phyloP scores from a whole-genome alignment of 2,888 invertebrate species.

The Nomada goodeniana region DNA sequence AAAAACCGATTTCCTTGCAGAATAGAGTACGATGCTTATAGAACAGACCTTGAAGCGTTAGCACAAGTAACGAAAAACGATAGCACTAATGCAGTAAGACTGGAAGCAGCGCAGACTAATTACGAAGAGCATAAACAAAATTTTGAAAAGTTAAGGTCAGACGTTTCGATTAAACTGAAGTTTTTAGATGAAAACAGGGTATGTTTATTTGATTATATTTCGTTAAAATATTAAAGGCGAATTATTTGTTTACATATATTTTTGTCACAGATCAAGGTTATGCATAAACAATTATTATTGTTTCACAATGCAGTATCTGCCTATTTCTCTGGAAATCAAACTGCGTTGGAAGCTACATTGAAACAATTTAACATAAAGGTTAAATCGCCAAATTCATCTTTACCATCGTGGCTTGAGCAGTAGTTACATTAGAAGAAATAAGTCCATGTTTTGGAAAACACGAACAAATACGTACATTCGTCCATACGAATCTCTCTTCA shows the following conservation, averaged over 20 bases:
- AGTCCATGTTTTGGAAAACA: conserved; percentile 37
- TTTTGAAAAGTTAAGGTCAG: conserved; percentile 96
- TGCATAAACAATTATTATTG: conserved; percentile 98
- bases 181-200: conserved; percentile 99
- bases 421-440: conserved; percentile 80
- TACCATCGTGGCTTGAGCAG: conserved; percentile 93
- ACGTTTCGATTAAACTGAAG: conserved; percentile 97
- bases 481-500: conserved; percentile 48
- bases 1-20: conserved; percentile 84
- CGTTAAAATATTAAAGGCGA: not conserved
- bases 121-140: conserved; percentile 94
- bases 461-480: conserved; percentile 51
- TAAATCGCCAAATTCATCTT: conserved; percentile 91
- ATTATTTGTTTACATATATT: not conserved
- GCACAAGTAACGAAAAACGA: conserved; percentile 87
- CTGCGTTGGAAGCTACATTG: conserved; percentile 95
- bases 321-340: conserved; percentile 98
- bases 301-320: conserved; percentile 99
- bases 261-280: conserved; percentile 93
- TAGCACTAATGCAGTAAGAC: conserved; percentile 86
- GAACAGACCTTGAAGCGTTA: conserved; percentile 95
- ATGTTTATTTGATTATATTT: conserved; percentile 49
- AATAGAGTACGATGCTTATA: conserved; percentile 99
- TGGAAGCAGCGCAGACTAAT: conserved; percentile 92
- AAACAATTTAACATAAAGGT: conserved; percentile 98